Conservation (phyloP, 2,888 invertebrate genomes). For the Tenthredo notha region DNA sequence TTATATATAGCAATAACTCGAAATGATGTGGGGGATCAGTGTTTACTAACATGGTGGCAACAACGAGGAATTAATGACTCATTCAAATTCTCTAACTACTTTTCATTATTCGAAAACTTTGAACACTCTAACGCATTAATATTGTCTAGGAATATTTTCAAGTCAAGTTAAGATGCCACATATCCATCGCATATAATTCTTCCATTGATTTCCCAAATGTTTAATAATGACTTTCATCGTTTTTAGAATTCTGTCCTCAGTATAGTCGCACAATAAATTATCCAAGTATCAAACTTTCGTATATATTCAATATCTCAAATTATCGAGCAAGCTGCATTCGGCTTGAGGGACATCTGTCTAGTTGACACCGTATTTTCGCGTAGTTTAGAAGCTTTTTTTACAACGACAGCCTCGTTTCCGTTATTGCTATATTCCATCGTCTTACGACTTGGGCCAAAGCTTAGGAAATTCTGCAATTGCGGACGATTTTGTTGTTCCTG, state of each 20-base stretch:
- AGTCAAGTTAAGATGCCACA: background rate
- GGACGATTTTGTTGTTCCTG: constrained; percentile 71
- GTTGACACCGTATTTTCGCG: constrained; percentile 39
- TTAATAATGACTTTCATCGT: background rate
- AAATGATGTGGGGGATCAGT: background rate
- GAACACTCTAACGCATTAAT: background rate
- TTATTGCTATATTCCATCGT: constrained; percentile 74
- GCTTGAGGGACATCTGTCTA: constrained; percentile 65
- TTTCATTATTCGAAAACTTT: background rate
- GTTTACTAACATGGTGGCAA: background rate
- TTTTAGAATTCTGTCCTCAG: background rate
- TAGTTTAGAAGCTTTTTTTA: constrained; percentile 62
- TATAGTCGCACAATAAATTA: background rate
- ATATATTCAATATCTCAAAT: constrained; percentile 58
- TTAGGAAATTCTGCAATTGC: constrained; percentile 68
- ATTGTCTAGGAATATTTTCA: background rate
- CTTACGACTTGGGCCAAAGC: constrained; percentile 73
- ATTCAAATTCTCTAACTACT: background rate
- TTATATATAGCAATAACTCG: background rate
- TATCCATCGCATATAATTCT: background rate
- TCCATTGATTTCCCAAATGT: background rate
- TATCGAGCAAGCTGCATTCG: constrained; percentile 68
- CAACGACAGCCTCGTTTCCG: constrained; percentile 74
- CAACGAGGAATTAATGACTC: background rate
- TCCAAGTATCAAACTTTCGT: background rate